Percentiles rank a stretch among this genome's conserved stretches.
These are phyloP conservation scores for Gallinago paraguaiae DNA, from an alignment of 2,113 vertebrate species.

Conservation along the genomic window DNA sequence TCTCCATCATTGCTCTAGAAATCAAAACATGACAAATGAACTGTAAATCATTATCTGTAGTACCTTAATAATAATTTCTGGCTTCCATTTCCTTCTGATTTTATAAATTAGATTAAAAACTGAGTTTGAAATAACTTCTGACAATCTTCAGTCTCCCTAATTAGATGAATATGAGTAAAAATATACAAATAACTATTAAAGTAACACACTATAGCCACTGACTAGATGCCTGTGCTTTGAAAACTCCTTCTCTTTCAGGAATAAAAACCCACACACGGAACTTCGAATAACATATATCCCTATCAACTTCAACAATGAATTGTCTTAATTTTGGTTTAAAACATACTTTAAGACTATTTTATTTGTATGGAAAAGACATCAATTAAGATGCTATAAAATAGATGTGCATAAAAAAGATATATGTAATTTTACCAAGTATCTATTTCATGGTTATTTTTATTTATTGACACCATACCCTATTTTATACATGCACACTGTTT, in stretches of 20 bases:
- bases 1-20: slow-evolving; percentile 96
- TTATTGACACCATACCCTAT: background rate
- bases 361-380: background rate
- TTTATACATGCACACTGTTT: background rate
- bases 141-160: background rate
- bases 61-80: background rate
- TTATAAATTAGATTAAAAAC: background rate
- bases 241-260: background rate
- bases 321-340: background rate
- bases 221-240: background rate
- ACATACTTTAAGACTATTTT: background rate
- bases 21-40: slow-evolving; percentile 23
- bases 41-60: background rate
- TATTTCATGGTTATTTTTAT: background rate
- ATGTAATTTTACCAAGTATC: background rate
- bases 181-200: background rate
- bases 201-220: background rate
- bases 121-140: background rate
- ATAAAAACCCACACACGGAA: background rate
- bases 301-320: background rate
- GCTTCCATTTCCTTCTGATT: background rate
- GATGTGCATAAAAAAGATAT: background rate
- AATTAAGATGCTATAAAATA: background rate
- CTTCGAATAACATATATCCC: background rate
- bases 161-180: background rate